These are phyloP conservation scores for Metallyticus violacea DNA, from an alignment of 2,888 invertebrate species.

Conservation along the genomic window DNA sequence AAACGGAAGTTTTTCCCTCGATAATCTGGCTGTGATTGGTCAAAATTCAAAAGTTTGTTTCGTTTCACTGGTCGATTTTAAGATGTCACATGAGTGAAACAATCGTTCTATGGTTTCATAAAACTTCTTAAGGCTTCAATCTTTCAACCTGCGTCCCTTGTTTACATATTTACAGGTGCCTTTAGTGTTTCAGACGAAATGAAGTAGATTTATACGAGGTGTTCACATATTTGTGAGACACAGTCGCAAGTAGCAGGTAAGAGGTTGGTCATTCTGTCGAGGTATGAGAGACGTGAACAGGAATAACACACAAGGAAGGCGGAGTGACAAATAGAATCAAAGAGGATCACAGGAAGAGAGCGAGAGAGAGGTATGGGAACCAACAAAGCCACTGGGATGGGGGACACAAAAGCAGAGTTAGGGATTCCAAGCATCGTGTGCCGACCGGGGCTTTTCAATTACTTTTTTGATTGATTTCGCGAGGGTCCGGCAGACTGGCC, in stretches of 20 bases:
- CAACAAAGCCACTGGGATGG: background rate
- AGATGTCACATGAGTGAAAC: too few relatives aligned
- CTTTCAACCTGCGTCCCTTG: too few relatives aligned
- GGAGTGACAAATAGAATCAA: slow-evolving; percentile 15
- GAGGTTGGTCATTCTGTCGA: background rate
- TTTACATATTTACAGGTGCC: too few relatives aligned
- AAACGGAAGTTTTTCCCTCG: too few relatives aligned
- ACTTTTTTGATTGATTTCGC: slow-evolving; percentile 24
- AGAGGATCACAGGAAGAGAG: background rate
- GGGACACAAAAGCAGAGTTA: slow-evolving; percentile 1
- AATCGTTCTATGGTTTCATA: too few relatives aligned
- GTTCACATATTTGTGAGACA: too few relatives aligned
- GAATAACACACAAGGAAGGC: background rate
- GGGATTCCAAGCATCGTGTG: slow-evolving; percentile 23
- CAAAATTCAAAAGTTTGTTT: too few relatives aligned
- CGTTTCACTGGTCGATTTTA: too few relatives aligned
- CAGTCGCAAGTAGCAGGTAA: background rate
- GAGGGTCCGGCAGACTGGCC: slow-evolving; percentile 6
- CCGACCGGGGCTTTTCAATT: slow-evolving; percentile 16
- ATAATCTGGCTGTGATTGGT: too few relatives aligned
- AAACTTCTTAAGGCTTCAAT: too few relatives aligned
- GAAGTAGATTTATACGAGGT: too few relatives aligned
- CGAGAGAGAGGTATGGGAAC: background rate
- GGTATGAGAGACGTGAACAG: background rate
- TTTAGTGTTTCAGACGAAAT: too few relatives aligned